phyloP scores from a whole-genome alignment of 2,888 invertebrate genomes.

The Athalia circularis region DNA sequence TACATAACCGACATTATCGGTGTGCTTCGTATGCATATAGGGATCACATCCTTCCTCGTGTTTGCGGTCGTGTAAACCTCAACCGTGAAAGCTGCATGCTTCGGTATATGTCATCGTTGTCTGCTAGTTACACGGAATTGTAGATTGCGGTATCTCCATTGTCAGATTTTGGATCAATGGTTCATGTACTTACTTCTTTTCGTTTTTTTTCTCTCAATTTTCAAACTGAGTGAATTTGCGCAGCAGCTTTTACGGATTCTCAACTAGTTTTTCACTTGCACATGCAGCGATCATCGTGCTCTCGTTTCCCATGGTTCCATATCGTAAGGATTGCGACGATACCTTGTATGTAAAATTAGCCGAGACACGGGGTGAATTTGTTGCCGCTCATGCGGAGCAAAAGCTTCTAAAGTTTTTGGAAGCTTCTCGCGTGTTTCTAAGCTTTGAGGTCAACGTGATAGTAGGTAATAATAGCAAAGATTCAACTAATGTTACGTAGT shows the following conservation, averaged over 20 bases:
- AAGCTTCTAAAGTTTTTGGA: not conserved
- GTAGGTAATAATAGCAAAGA: constrained; percentile 13
- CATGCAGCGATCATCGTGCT: not conserved
- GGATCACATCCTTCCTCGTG: constrained; percentile 17
- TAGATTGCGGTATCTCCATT: too few species aligned
- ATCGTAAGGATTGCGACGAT: not conserved
- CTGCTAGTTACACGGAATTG: not conserved
- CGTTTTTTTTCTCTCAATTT: too few species aligned
- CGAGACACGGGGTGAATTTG: not conserved
- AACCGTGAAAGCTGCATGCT: constrained; percentile 4
- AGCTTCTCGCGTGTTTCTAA: constrained; percentile 14
- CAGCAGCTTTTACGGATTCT: not conserved
- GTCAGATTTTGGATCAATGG: too few species aligned
- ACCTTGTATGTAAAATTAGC: not conserved
- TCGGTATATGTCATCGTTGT: not conserved
- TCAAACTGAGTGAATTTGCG: not conserved
- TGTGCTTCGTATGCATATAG: too few species aligned
- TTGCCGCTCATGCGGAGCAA: not conserved
- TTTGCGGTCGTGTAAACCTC: constrained; percentile 35
- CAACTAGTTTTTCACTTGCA: not conserved
- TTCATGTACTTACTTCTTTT: too few species aligned
- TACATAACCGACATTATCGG: not conserved
- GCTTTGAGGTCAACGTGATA: constrained; percentile 16
- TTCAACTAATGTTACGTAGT: not conserved
- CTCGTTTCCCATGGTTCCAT: not conserved